Conservation (phyloP, 2,797 vertebrate genomes). For the Garrulus glandarius region DNA sequence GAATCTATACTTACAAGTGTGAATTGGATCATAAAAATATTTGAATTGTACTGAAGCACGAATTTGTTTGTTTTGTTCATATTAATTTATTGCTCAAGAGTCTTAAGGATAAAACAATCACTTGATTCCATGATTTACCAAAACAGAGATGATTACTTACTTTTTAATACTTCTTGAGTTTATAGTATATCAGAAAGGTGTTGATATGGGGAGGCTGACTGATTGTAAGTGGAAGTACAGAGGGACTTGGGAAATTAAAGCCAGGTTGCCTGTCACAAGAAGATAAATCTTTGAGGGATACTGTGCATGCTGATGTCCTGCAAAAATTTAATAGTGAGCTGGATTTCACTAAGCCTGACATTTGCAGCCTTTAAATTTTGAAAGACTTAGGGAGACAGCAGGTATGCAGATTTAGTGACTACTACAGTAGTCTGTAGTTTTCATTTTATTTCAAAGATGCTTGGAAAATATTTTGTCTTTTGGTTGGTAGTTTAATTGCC, state of each 20-base stretch:
- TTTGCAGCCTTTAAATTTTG: background rate
- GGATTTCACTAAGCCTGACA: background rate
- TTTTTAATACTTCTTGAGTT: background rate
- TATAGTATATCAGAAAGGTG: background rate
- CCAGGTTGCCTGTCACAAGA: background rate
- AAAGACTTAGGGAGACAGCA: background rate
- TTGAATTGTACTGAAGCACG: background rate
- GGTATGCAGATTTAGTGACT: background rate
- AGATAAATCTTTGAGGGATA: background rate
- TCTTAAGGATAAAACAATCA: background rate
- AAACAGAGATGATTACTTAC: background rate
- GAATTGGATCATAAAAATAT: background rate
- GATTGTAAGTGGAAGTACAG: background rate
- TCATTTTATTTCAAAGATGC: background rate
- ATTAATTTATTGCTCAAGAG: background rate
- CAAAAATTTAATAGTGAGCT: background rate
- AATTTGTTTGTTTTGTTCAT: background rate
- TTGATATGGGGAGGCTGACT: background rate
- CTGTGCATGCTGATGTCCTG: background rate
- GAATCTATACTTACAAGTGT: background rate
- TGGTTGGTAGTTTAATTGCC: background rate
- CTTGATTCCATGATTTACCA: background rate
- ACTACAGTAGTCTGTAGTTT: background rate
- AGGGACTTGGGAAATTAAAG: background rate
- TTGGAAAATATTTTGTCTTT: background rate